phyloP scores from a whole-genome alignment of 2,113 vertebrate species.

The Rhizomys pruinosus region DNA sequence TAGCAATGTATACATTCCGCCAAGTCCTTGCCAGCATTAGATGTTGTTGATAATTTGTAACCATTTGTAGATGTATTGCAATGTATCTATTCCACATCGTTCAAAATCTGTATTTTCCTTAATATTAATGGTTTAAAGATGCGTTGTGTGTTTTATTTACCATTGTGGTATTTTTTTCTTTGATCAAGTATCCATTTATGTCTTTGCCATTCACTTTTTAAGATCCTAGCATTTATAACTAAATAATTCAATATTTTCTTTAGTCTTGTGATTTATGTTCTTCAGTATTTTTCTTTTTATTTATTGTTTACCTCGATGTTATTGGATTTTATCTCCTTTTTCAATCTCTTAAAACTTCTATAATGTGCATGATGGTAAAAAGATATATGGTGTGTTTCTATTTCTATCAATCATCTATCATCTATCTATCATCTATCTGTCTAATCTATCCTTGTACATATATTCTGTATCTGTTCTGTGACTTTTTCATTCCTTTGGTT shows the following conservation, averaged over 20 bases:
- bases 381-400: too few species aligned
- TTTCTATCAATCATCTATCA: too few species aligned
- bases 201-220: conserved; percentile 16
- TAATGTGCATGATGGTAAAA: too few species aligned
- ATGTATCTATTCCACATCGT: background rate
- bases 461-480: background rate
- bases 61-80: background rate
- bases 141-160: background rate
- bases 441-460: background rate
- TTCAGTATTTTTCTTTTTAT: background rate
- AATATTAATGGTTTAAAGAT: background rate
- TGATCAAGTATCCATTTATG: background rate
- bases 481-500: background rate
- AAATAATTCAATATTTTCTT: background rate
- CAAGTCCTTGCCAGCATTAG: background rate
- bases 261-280: background rate
- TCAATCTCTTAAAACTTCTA: background rate
- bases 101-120: background rate
- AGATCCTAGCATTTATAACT: background rate
- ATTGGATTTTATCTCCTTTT: background rate
- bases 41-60: background rate
- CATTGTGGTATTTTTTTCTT: background rate
- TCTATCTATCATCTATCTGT: too few species aligned
- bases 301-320: background rate
- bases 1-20: background rate